Conservation (phyloP, 2,888 invertebrate species). For the Oscheius onirici region DNA sequence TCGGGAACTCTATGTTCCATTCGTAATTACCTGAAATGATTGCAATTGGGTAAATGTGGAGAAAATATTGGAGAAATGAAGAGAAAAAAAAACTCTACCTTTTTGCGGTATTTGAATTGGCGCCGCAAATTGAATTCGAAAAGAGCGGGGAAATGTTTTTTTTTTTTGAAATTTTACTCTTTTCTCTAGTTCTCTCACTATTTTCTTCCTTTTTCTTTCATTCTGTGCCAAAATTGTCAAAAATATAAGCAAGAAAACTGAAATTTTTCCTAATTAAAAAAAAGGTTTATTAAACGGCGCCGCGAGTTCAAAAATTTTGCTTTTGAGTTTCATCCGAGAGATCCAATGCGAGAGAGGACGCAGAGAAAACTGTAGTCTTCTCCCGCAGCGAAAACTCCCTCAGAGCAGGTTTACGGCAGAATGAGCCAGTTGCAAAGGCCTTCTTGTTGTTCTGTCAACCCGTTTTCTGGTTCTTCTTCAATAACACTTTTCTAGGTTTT, state of each 20-base stretch:
- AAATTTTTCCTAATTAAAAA: no score
- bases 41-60: background rate
- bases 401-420: no score
- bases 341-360: background rate
- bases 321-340: conserved; percentile 7
- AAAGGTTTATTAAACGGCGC: no score
- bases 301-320: background rate
- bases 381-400: no score
- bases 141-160: background rate
- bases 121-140: background rate
- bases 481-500: background rate
- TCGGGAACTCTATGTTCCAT: background rate
- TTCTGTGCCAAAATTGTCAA: no score
- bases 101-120: background rate
- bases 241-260: no score
- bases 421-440: no score
- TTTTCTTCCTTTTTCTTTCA: no score
- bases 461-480: background rate
- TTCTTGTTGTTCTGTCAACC: background rate
- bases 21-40: background rate
- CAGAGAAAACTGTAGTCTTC: no score
- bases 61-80: background rate
- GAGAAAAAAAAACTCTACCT: background rate
- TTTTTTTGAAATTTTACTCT: no score
- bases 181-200: no score